Evolutionary conservation across 2,888 invertebrate species (phyloP).

Genomic region (Lasioglossum malachurum): DNA sequence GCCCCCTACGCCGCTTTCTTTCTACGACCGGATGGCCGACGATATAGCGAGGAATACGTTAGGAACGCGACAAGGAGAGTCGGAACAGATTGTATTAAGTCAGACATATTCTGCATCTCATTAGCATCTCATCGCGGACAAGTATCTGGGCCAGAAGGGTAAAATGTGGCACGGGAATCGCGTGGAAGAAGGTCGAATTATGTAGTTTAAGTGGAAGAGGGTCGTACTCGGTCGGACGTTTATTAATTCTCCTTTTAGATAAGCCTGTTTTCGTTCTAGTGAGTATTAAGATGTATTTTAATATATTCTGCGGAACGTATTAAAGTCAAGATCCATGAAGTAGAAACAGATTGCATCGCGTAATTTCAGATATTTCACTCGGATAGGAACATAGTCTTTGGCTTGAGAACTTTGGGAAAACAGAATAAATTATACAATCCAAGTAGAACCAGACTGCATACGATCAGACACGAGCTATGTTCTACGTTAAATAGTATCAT

Average conservation of each 20-base stretch:
- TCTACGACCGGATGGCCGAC: neutral
- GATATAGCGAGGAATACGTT: neutral
- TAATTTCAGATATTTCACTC: neutral
- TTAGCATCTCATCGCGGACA: neutral
- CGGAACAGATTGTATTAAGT: neutral
- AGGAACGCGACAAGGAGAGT: neutral
- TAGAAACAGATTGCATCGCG: neutral
- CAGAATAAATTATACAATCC: neutral
- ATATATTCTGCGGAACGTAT: neutral
- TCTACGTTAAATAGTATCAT: neutral
- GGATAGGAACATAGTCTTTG: neutral
- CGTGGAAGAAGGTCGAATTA: neutral
- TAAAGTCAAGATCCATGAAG: neutral
- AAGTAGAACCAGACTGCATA: neutral
- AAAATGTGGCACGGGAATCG: neutral
- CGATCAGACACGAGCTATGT: neutral
- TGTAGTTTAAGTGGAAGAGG: neutral
- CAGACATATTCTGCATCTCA: conserved; percentile 1
- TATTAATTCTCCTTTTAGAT: neutral
- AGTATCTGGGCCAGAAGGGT: neutral
- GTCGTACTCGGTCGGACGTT: neutral
- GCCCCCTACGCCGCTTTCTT: conserved; percentile 23
- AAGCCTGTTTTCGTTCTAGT: neutral
- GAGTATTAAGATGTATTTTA: neutral
- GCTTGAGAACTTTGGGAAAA: neutral